phyloP scores from a whole-genome alignment of 2,113 vertebrate species.

The Suricata suricatta region DNA sequence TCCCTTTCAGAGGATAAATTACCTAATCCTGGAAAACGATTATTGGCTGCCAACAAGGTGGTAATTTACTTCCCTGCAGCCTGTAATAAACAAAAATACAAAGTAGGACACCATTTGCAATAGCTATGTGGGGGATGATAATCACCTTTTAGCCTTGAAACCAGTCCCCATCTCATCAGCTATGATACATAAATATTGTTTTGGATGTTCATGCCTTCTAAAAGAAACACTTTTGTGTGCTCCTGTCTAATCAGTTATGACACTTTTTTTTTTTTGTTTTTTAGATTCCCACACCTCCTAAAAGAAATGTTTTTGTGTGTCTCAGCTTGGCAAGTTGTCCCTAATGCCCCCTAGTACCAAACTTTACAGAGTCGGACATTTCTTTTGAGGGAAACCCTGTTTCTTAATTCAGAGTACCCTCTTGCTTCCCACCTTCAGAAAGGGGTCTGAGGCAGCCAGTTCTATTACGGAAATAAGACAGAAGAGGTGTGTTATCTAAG shows the following conservation, averaged over 20 bases:
- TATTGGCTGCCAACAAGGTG: slow-evolving; percentile 59
- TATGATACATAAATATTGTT: background rate
- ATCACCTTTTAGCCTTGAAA: slow-evolving; percentile 61
- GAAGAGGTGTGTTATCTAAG: background rate
- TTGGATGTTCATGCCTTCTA: background rate
- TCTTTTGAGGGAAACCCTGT: background rate
- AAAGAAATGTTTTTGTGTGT: slow-evolving; percentile 19
- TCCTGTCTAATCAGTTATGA: background rate
- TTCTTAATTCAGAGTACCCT: background rate
- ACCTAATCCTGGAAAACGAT: slow-evolving; percentile 68
- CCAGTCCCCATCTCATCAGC: slow-evolving; percentile 7
- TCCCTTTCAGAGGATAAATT: slow-evolving; percentile 61
- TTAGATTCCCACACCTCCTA: background rate
- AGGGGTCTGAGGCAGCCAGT: background rate
- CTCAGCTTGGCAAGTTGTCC: background rate
- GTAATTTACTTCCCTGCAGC: slow-evolving; percentile 59
- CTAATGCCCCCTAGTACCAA: background rate
- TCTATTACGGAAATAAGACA: background rate
- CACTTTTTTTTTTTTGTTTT: background rate
- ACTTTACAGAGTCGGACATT: background rate
- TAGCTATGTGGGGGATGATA: slow-evolving; percentile 17
- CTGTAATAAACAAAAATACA: slow-evolving; percentile 71
- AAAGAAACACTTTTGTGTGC: slow-evolving; percentile 23
- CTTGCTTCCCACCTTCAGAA: background rate
- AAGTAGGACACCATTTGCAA: slow-evolving; percentile 46